Evolutionary conservation across 2,888 invertebrate genomes (phyloP).

Genomic region (Acronicta psi): DNA sequence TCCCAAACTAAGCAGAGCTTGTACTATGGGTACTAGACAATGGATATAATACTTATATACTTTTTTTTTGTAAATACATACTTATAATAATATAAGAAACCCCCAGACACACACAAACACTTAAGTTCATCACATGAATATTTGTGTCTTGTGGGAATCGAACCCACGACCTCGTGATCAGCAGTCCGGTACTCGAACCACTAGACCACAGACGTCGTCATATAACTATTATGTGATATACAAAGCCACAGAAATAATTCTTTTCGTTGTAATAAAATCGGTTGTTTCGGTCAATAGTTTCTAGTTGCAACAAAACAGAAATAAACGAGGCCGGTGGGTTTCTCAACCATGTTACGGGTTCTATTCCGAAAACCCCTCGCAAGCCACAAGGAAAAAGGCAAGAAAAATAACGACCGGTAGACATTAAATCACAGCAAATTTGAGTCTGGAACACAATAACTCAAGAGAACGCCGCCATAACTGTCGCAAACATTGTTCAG

Average conservation of each 20-base stretch:
- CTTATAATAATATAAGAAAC: no score
- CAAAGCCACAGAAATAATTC: background rate
- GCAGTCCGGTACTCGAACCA: no score
- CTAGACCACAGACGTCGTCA: no score
- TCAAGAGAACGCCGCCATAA: constrained; percentile 82
- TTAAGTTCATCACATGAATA: no score
- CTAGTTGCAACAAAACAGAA: constrained; percentile 17
- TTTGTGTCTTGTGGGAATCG: no score
- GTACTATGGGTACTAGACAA: no score
- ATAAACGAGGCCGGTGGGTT: constrained; percentile 35
- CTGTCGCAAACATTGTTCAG: constrained; percentile 84
- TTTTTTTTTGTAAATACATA: no score
- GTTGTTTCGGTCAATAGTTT: constrained; percentile 16
- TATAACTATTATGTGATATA: no score
- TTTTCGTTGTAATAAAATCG: background rate
- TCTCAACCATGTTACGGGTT: constrained; percentile 43
- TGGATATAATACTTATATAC: no score
- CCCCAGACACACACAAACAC: no score
- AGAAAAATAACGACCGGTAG: constrained; percentile 75
- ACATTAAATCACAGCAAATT: constrained; percentile 84
- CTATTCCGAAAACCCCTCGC: constrained; percentile 42
- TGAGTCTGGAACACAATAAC: constrained; percentile 83
- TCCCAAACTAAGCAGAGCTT: no score
- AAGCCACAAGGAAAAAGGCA: constrained; percentile 65
- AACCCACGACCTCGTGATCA: no score